Percentiles rank a stretch among this genome's conserved stretches.
Evolutionary conservation across 2,797 vertebrate species (phyloP).

Genomic region (Acropternis orthonyx): DNA sequence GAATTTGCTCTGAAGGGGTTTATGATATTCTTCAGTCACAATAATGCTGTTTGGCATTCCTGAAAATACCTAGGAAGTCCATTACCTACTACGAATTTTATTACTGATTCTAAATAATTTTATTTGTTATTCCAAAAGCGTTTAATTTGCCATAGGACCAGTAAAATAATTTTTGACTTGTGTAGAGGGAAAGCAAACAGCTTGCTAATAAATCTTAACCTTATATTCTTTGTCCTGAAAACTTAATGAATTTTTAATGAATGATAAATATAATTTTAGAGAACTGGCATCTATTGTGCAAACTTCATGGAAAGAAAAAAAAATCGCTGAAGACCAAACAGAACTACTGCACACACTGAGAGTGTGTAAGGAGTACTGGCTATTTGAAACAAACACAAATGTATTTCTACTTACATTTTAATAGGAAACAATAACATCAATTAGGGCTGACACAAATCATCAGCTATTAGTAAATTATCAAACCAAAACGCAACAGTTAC

Average conservation of each 20-base stretch:
- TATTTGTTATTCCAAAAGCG: not conserved
- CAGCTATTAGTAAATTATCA: not conserved
- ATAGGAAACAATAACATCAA: not conserved
- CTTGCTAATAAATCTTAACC: not conserved
- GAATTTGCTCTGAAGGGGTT: not conserved
- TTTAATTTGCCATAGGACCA: not conserved
- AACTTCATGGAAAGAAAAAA: not conserved
- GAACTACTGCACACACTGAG: not conserved
- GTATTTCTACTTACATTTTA: not conserved
- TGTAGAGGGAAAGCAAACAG: not conserved
- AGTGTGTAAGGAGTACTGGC: not conserved
- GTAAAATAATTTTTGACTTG: not conserved
- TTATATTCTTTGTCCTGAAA: not conserved
- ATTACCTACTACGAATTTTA: not conserved
- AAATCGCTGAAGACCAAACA: not conserved
- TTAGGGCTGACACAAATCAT: not conserved
- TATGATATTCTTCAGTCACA: not conserved
- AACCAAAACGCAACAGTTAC: not conserved
- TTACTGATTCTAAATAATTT: not conserved
- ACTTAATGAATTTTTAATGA: not conserved
- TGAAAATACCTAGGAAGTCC: not conserved
- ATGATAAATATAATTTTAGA: not conserved
- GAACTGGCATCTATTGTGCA: not conserved
- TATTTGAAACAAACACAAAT: not conserved
- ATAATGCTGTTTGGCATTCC: not conserved